Percentiles rank a stretch among this genome's conserved stretches.
phyloP scores from a whole-genome alignment of 35 echinoderm and acorn worm genomes.

The Acanthaster planci region DNA sequence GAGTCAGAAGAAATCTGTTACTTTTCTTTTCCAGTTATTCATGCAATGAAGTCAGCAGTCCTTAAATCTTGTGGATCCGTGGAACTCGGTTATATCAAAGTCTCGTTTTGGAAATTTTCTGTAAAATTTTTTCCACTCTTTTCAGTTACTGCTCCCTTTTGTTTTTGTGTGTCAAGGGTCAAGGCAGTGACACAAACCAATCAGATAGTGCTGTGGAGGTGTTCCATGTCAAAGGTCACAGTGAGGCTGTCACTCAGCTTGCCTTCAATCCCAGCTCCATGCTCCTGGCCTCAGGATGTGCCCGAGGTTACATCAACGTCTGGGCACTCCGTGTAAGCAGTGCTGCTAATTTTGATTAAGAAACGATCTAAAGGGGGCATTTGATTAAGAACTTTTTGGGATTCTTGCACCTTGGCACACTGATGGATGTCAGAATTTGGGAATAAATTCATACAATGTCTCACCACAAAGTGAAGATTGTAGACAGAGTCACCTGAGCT shows the following conservation, averaged over 20 bases:
- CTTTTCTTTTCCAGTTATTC: too few relatives aligned
- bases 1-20: too few relatives aligned
- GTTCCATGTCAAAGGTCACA: constrained; percentile 66
- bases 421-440: too few relatives aligned
- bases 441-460: too few relatives aligned
- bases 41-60: too few relatives aligned
- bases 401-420: too few relatives aligned
- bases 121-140: too few relatives aligned
- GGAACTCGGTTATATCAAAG: too few relatives aligned
- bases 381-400: neutral
- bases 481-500: too few relatives aligned
- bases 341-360: neutral
- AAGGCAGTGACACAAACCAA: neutral
- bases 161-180: neutral
- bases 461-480: too few relatives aligned
- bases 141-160: neutral
- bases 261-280: constrained; percentile 78
- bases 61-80: too few relatives aligned
- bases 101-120: too few relatives aligned
- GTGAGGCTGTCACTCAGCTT: constrained; percentile 65
- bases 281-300: constrained; percentile 82
- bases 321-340: constrained; percentile 94
- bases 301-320: constrained; percentile 68
- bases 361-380: neutral
- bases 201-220: constrained; percentile 6